A percentile compares a stretch with the other conserved stretches of the same genome.
phyloP scores from a whole-genome alignment of 2,888 invertebrate species.

The Omphaloscelis lunosa region DNA sequence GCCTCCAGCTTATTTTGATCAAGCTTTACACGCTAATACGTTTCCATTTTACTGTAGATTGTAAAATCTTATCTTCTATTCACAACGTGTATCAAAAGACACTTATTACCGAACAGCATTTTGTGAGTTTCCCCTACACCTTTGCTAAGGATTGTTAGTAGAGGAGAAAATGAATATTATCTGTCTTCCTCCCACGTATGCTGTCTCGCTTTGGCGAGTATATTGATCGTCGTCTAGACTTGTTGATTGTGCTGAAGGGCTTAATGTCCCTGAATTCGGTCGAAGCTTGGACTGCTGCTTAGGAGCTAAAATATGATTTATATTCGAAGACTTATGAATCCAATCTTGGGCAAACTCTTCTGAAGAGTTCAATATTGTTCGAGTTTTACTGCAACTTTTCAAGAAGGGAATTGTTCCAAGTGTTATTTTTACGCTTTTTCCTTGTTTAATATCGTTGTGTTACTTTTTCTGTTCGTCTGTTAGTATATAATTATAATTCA shows the following conservation, averaged over 20 bases:
- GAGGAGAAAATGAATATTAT: slow-evolving; percentile 71
- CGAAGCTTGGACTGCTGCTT: slow-evolving; percentile 56
- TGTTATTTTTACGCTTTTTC: slow-evolving; percentile 18
- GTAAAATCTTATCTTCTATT: slow-evolving; percentile 31
- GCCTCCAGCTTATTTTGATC: slow-evolving; percentile 17
- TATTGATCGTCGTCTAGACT: slow-evolving; percentile 90
- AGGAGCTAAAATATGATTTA: slow-evolving; percentile 42
- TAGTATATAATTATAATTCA: background rate
- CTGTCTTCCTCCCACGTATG: slow-evolving; percentile 76
- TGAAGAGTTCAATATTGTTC: slow-evolving; percentile 11
- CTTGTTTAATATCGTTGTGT: slow-evolving; percentile 2
- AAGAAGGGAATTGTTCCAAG: slow-evolving; percentile 7
- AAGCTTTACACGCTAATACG: background rate
- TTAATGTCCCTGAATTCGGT: slow-evolving; percentile 76
- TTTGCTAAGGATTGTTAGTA: slow-evolving; percentile 54
- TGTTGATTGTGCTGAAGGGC: slow-evolving; percentile 86
- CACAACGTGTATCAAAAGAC: slow-evolving; percentile 49
- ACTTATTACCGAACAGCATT: slow-evolving; percentile 48
- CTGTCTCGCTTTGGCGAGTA: slow-evolving; percentile 79
- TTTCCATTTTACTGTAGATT: slow-evolving; percentile 20
- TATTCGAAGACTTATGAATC: slow-evolving; percentile 37
- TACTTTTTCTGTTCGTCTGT: background rate
- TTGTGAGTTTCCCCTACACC: slow-evolving; percentile 49
- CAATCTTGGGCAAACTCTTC: slow-evolving; percentile 16
- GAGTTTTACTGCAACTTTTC: slow-evolving; percentile 12